These are phyloP conservation scores for Nomada ruficornis DNA, from an alignment of 2,888 invertebrate genomes.

Conservation along the genomic window DNA sequence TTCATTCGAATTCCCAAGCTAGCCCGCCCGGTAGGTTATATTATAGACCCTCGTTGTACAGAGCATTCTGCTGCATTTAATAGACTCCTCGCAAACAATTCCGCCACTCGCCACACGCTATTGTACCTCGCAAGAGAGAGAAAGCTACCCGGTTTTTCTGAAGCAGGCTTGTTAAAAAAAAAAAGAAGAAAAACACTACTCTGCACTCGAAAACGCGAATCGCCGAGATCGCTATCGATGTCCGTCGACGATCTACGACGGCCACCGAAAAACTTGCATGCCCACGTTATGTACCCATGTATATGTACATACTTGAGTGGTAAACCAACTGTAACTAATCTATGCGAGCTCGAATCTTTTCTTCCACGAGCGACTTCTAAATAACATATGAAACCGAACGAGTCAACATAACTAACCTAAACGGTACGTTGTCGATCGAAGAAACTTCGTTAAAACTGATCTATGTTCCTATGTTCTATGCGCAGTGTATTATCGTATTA, in stretches of 20 bases:
- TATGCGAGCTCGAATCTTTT: not conserved
- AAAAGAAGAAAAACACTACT: slow-evolving; percentile 13
- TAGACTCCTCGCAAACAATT: slow-evolving; percentile 73
- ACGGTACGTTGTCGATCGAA: not conserved
- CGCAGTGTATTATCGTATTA: not conserved
- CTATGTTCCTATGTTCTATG: not conserved
- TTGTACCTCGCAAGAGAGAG: slow-evolving; percentile 49
- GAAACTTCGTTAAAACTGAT: not conserved
- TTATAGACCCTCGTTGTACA: slow-evolving; percentile 64
- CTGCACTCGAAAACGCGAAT: slow-evolving; percentile 35
- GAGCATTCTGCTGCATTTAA: slow-evolving; percentile 68
- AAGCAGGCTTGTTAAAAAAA: slow-evolving; percentile 30
- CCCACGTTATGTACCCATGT: not conserved
- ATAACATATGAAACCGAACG: not conserved
- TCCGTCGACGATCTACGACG: slow-evolving; percentile 29
- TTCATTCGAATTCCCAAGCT: slow-evolving; percentile 73
- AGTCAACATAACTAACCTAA: not conserved
- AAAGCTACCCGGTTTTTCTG: slow-evolving; percentile 54
- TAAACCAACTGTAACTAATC: slow-evolving; percentile 41
- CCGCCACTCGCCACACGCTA: slow-evolving; percentile 67
- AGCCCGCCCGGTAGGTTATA: slow-evolving; percentile 58
- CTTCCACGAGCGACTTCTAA: not conserved
- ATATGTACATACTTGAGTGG: slow-evolving; percentile 1
- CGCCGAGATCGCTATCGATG: slow-evolving; percentile 54
- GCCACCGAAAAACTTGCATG: slow-evolving; percentile 1